Evolutionary conservation across 2,888 invertebrate genomes (phyloP), one percentile per base, ranked within the genome.

Genomic region (Aleiodes testaceus): DNA sequence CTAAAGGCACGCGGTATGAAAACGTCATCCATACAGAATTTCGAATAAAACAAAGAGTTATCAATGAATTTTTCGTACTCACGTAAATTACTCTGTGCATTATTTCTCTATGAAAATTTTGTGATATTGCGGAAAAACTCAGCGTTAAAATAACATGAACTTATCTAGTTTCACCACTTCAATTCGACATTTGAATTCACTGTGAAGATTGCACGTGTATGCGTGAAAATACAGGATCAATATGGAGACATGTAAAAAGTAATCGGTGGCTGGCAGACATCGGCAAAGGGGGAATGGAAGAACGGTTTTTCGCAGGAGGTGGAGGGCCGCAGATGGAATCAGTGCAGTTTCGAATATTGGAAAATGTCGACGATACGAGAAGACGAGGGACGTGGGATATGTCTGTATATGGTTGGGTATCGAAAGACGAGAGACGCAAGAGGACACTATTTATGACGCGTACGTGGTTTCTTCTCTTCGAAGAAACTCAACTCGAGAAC

Each of bases 291-390:
- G 22, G 45, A n/a, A 47, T 44, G 20, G 36, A 26, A 50, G 14
- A 55, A n/a, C 16, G 44, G 16, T 9, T 49, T 50, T 11, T 18
- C 45, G 63, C 7, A 55, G 49, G 66, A 44, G 69, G 76, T 74
- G 73, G 71, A 75, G 77, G 79, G 83, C 78, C 79, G 81, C 82
- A 84, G 84, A 85, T 85, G 83, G 82, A 85, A 85, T 83, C 83
- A 80, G 84, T 82, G 83, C 81, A 82, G 82, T 82, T 82, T 77
- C 80, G 82, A 82, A 84, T 86, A 85, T 86, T 84, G 85, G 84
- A 84, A 85, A 85, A 84, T 75, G 82, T 82, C 81, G 80, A 79
- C 71, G 79, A 66, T 71, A 71, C 71, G 63, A 61, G 53, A 64
- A 64, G 52, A 68, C 64, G 71, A 45, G 63, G 16, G 45, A 42